Percentiles rank a stretch among this genome's conserved stretches.
Conservation (phyloP, 53 echinoderm and acorn worm genomes). For the Crossaster papposus region DNA sequence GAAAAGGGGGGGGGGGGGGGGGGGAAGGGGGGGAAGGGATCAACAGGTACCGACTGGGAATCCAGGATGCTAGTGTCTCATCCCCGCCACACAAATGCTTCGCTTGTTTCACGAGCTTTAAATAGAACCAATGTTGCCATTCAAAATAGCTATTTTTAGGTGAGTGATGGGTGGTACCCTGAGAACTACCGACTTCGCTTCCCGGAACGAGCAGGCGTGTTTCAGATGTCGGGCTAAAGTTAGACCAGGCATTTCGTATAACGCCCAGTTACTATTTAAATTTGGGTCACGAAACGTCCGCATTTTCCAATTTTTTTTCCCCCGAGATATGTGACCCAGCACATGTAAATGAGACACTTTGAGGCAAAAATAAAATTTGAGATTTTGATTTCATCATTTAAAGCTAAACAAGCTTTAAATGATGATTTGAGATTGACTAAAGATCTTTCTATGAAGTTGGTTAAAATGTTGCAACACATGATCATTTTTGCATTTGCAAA, state of each 20-base stretch:
- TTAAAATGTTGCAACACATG: neutral
- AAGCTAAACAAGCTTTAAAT: too few relatives aligned
- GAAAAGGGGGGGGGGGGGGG: neutral
- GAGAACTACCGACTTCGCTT: neutral
- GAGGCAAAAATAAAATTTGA: too few relatives aligned
- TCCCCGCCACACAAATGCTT: constrained; percentile 18
- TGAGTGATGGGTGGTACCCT: constrained; percentile 39
- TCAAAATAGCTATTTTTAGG: constrained; percentile 5
- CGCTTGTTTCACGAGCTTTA: constrained; percentile 28
- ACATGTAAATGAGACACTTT: too few relatives aligned
- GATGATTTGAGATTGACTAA: neutral
- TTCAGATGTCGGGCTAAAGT: neutral
- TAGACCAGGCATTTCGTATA: neutral
- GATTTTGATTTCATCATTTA: neutral
- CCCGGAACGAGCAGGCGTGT: neutral
- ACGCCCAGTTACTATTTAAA: neutral
- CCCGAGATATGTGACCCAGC: too few relatives aligned
- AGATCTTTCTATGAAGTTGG: neutral
- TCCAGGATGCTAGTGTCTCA: constrained; percentile 18
- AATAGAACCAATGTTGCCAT: constrained; percentile 20
- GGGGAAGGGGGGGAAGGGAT: neutral
- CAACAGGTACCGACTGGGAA: constrained; percentile 42
- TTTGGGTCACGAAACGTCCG: neutral
- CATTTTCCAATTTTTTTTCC: neutral
- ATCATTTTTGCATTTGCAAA: too few relatives aligned